Evolutionary conservation across 1,140 invertebrate species (phyloP), one percentile per base, ranked within the genome.

Genomic region (Drosophila santomea): DNA sequence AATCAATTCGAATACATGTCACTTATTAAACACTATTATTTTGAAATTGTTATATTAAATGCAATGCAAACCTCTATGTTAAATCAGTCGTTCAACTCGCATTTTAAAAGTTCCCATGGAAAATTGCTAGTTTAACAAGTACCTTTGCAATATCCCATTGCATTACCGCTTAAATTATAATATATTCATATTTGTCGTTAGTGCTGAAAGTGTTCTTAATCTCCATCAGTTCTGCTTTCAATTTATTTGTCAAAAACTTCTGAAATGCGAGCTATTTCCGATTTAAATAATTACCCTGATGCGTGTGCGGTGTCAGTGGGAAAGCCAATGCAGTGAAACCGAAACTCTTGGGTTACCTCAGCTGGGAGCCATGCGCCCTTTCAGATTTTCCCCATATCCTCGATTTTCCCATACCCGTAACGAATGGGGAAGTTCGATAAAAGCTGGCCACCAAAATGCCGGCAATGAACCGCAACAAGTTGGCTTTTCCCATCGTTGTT

Each of bases 381-480:
- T 25, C 45, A 32, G 32, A 39, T 39, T 54, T 32, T 32, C 32
- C 32, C 35, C 6, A 32, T n/a, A 45, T 52, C 17, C 14, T 32
- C 12, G 48, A 7, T 25, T 51, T 17, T 51, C 28, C 23, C 14
- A 28, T 15, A 14, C 47, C 38, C n/a, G 11, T 8, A 32, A 38
- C 12, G 25, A 28, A 25, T 23, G 44, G n/a, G 23, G 8, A 47
- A 68, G 25, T 71, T 47, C 35, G 25, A 69, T 47, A 48, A 71
- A 71, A 71, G 51, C 48, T 39, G 36, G 20, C 64, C 66, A 72
- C 36, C 41, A 7, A 72, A 71, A 58, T 71, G 52, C 68, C 38
- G 50, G 64, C 44, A 71, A 58, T 50, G 52, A 58, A 71, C 68
- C 68, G 64, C 68, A 71, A 71, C 68, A 57, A 71, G 44, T 71